phyloP scores from a whole-genome alignment of 2,113 vertebrate genomes.

The Capricornis sumatraensis region DNA sequence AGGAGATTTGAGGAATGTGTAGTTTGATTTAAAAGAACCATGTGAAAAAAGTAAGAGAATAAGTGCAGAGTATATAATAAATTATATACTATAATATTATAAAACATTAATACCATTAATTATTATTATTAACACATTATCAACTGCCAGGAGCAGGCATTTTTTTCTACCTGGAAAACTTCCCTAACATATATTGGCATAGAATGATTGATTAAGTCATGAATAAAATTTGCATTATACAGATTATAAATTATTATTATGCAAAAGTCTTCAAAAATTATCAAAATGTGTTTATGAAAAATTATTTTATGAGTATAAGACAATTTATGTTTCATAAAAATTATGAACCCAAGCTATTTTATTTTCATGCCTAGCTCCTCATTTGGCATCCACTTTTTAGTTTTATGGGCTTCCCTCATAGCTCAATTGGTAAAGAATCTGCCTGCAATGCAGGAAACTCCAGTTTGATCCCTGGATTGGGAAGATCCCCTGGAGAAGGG shows the following conservation, averaged over 20 bases:
- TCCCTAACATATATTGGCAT: background rate
- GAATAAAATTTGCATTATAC: background rate
- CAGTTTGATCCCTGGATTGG: background rate
- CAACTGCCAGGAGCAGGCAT: background rate
- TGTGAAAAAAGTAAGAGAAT: background rate
- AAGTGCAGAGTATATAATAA: background rate
- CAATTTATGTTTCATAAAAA: background rate
- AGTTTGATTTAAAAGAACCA: background rate
- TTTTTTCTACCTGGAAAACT: background rate
- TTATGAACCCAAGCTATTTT: background rate
- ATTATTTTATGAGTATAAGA: background rate
- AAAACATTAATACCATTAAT: background rate
- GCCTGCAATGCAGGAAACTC: background rate
- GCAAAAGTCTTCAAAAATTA: background rate
- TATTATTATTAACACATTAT: background rate
- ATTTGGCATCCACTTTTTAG: background rate
- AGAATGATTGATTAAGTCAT: background rate
- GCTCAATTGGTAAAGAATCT: background rate
- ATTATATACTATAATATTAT: background rate
- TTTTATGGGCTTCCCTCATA: background rate
- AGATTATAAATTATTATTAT: background rate
- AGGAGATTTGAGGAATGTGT: background rate
- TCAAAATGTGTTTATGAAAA: background rate
- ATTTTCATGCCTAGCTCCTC: background rate
- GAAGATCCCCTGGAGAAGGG: background rate